phyloP scores from a whole-genome alignment of 2,113 vertebrate genomes.

The Phyllopteryx taeniolatus region DNA sequence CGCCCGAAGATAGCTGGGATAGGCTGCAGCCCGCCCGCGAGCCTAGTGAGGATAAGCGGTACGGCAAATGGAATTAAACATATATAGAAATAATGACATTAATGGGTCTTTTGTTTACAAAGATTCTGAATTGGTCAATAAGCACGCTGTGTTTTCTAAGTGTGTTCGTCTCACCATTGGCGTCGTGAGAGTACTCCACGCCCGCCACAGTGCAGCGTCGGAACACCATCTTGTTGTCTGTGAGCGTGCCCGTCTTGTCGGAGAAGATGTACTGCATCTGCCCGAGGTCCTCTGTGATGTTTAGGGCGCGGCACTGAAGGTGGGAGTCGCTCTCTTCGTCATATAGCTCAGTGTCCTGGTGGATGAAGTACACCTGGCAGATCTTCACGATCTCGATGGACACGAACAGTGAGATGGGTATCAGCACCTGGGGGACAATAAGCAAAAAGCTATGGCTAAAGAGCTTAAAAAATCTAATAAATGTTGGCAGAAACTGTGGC shows the following conservation, averaged over 20 bases:
- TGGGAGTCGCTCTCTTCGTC: constrained; percentile 94
- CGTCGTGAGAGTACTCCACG: constrained; percentile 95
- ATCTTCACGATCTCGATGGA: constrained; percentile 98
- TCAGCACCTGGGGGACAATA: constrained; percentile 80
- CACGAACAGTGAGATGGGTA: constrained; percentile 95
- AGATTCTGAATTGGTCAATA: too few species aligned
- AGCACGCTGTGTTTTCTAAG: background rate
- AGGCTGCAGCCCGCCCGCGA: too few species aligned
- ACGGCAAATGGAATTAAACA: too few species aligned
- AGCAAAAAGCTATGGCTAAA: background rate
- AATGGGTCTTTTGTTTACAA: too few species aligned
- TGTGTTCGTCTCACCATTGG: constrained; percentile 81
- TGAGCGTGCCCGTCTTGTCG: constrained; percentile 97
- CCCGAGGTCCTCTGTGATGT: constrained; percentile 96
- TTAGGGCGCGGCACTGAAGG: constrained; percentile 92
- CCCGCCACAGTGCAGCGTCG: constrained; percentile 93
- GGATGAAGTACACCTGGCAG: constrained; percentile 96
- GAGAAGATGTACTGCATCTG: constrained; percentile 98
- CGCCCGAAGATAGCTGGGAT: too few species aligned
- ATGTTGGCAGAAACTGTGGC: too few species aligned
- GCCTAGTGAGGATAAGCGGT: too few species aligned
- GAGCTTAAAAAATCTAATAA: background rate
- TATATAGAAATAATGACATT: too few species aligned
- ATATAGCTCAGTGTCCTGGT: constrained; percentile 91
- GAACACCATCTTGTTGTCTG: constrained; percentile 99